Conservation (phyloP, 37 sponge, comb jelly and placozoan species). For the Beroe forskalii region DNA sequence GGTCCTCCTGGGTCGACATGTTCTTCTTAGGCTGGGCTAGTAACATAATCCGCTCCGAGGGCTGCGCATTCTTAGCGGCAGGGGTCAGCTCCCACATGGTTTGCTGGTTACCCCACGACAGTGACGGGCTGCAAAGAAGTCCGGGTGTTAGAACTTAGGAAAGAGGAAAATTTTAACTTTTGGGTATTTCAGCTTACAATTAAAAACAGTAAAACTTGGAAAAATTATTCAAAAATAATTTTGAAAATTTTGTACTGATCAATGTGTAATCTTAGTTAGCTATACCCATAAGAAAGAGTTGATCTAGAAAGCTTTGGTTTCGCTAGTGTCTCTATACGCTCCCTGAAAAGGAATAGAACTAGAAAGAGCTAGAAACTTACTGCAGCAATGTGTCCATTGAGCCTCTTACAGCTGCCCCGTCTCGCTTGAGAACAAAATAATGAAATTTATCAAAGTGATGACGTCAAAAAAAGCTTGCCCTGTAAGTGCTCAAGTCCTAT, state of each 20-base stretch:
- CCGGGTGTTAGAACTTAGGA: too few relatives aligned
- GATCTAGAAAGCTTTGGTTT: slow-evolving; percentile 59
- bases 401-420: too few relatives aligned
- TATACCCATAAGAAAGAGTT: slow-evolving; percentile 51
- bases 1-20: slow-evolving; percentile 66
- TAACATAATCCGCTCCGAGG: slow-evolving; percentile 67
- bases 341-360: slow-evolving; percentile 10
- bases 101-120: slow-evolving; percentile 94
- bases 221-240: too few relatives aligned
- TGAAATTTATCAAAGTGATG: too few relatives aligned
- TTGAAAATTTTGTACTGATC: too few relatives aligned
- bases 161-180: too few relatives aligned
- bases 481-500: too few relatives aligned
- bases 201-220: too few relatives aligned
- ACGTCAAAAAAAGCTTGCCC: too few relatives aligned
- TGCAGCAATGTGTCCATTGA: not conserved
- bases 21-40: slow-evolving; percentile 78
- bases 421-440: too few relatives aligned
- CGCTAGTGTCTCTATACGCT: slow-evolving; percentile 38
- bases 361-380: not conserved
- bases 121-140: slow-evolving; percentile 75
- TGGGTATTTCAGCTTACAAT: too few relatives aligned
- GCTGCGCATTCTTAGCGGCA: slow-evolving; percentile 71
- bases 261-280: too few relatives aligned
- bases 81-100: slow-evolving; percentile 82